Base-by-base conservation (phyloP, 2,797 vertebrate species). In the Mareca penelope region DNA sequence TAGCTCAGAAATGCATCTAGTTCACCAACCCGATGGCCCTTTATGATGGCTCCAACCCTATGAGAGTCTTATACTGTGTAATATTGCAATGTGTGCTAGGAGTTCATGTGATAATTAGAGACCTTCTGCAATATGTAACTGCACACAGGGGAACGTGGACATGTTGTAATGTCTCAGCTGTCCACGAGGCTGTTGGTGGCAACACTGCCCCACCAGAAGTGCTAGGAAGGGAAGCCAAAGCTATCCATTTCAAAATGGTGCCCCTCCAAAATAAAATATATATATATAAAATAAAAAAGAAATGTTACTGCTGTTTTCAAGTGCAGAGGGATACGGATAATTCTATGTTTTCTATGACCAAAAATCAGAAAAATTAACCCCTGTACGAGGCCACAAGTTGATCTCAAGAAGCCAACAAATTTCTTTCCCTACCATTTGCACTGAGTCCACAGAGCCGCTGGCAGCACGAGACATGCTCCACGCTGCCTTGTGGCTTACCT, bases 121-220 rank as follows among this genome's bases (percentile, higher is more conserved):
- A 46, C 59, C 15, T 35, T 8, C 60, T 56, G 24, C 8, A 5
- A 29, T 7, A 50, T 48, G 26, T 0, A 61, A 2, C 0, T 21
- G 7, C 63, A 81, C 83, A 76, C 73, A 72, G 83, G 73, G 89
- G 46, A 80, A 15, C 59, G 71, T 46, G 89, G 84, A 80, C 75
- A 65, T 35, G 53, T 39, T 63, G 24, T 19, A 50, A 60, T 56
- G 42, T 12, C 60, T 4, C 7, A 39, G 37, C 6, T 57, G 28
- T 44, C 71, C 88, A 13, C 0, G 8, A 82, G 56, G 64, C 80
- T 93, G 31, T 2, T 56, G 63, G 15, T 39, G 68, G 73, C 26
- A 61, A n/a, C 2, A 33, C 42, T 91, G 71, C 15, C 59, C 69
- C 84, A 92, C 64, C 15, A 82, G 29, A 6, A 82, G 56, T 6